phyloP scores from a whole-genome alignment of 2,888 invertebrate species.

The Callyntrura guangdongensis region DNA sequence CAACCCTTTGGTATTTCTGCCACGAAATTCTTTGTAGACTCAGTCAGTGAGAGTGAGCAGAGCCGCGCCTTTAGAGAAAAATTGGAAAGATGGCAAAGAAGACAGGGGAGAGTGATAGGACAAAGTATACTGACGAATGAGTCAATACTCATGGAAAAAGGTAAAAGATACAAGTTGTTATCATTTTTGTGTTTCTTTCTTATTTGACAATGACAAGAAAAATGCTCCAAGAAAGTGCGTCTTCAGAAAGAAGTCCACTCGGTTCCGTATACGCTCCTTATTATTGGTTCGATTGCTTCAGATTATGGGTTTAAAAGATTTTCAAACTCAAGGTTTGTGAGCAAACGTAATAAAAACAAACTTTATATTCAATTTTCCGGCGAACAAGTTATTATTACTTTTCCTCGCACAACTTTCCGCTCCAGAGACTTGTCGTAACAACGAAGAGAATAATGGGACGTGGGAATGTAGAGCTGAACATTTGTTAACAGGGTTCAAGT shows the following conservation, averaged over 20 bases:
- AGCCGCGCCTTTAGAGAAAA: background rate
- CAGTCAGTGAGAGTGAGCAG: background rate
- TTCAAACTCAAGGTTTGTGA: background rate
- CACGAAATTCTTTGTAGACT: background rate
- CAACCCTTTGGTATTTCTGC: slow-evolving; percentile 22
- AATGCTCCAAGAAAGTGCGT: slow-evolving; percentile 1
- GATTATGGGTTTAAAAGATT: slow-evolving; percentile 28
- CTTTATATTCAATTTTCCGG: slow-evolving; percentile 14
- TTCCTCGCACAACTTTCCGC: background rate
- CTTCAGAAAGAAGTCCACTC: background rate
- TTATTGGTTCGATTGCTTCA: slow-evolving; percentile 31
- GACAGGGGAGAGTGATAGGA: background rate
- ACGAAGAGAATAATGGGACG: background rate
- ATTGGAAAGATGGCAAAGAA: background rate
- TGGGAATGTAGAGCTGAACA: background rate
- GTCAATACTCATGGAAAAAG: background rate
- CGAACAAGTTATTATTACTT: background rate
- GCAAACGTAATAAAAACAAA: background rate
- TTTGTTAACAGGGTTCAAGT: background rate
- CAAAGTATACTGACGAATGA: background rate
- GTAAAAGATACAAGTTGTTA: slow-evolving; percentile 27
- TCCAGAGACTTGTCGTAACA: background rate
- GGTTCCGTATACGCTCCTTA: background rate
- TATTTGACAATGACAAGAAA: slow-evolving; percentile 2
- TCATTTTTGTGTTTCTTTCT: background rate